These are phyloP conservation scores for Ictalurus punctatus DNA, from an alignment of 2,113 vertebrate genomes.

Conservation along the genomic window DNA sequence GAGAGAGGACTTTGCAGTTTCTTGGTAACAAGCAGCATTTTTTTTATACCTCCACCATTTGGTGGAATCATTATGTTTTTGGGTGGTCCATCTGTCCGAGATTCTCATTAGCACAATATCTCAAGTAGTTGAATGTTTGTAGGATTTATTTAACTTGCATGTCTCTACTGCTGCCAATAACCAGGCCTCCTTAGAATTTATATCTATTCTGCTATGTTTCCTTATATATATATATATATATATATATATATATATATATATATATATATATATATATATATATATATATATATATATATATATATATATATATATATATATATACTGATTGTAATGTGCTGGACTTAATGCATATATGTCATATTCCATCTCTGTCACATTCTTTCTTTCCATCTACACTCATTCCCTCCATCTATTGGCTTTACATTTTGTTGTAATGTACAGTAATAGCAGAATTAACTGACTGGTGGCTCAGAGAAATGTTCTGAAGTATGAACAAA, in stretches of 20 bases:
- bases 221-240: not conserved
- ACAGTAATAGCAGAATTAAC: not conserved
- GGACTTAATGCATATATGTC: not conserved
- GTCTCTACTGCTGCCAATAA: not conserved
- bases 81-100: not conserved
- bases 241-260: too few species aligned
- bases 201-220: not conserved
- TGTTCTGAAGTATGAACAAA: conserved; percentile 32
- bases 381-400: conserved; percentile 22
- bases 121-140: not conserved
- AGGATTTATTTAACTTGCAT: not conserved
- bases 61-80: not conserved
- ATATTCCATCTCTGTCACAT: conserved; percentile 10
- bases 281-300: too few species aligned
- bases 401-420: conserved; percentile 20
- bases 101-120: not conserved
- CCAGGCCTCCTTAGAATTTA: not conserved
- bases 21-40: not conserved
- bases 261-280: too few species aligned
- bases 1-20: not conserved
- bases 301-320: too few species aligned
- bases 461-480: conserved; percentile 18
- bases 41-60: not conserved
- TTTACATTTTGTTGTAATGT: conserved; percentile 25
- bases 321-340: not conserved